Base-by-base conservation (phyloP, 1,140 invertebrate genomes). In the Drosophila prosaltans region DNA sequence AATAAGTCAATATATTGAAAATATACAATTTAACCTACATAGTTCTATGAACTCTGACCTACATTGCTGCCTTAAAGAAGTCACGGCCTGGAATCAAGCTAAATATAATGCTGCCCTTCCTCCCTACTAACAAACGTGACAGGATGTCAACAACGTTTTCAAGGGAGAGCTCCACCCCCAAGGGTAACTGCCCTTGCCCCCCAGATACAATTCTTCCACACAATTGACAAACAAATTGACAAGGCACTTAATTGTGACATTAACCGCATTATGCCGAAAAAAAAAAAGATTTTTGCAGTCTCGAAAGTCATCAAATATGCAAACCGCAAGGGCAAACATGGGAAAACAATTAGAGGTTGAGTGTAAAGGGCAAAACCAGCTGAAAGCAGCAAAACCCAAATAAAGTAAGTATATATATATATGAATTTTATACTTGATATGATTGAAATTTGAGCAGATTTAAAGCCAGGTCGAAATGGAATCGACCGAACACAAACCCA, bases 201-300 rank as follows among this genome's bases (percentile, higher is more conserved):
- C 21, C 6, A 48, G 2, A 48, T 10, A 51, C 45, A 26, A 26
- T 51, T 51, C 21, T 51, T 51, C 45, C 45, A 63, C 63, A 60
- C 69, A 72, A 89, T 88, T 84, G 80, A 84, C 80, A 80, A 74
- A 71, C 74, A 82, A 88, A 89, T 89, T 88, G 83, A 89, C 84
- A 81, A 70, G 70, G 69, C 80, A 84, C 80, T 88, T 88, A 84
- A 88, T 84, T 74, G 77, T 71, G 72, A 59, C 72, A 71, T 68
- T 76, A 65, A 72, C 78, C 65, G 24, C 51, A 41, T 32, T 55
- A 60, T 60, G 62, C 55, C 66, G 30, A 32, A 6, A 74, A 39
- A 32, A 60, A 75, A 75, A 60, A 30, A 51, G 72, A 59, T 58
- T 75, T 61, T 58, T 58, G 54, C 60, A 58, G 21, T 76, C 75